A percentile compares a stretch with the other conserved stretches of the same genome.
These are phyloP conservation scores for Ferdinandea cuprea DNA, from an alignment of 2,888 invertebrate genomes.

Conservation along the genomic window DNA sequence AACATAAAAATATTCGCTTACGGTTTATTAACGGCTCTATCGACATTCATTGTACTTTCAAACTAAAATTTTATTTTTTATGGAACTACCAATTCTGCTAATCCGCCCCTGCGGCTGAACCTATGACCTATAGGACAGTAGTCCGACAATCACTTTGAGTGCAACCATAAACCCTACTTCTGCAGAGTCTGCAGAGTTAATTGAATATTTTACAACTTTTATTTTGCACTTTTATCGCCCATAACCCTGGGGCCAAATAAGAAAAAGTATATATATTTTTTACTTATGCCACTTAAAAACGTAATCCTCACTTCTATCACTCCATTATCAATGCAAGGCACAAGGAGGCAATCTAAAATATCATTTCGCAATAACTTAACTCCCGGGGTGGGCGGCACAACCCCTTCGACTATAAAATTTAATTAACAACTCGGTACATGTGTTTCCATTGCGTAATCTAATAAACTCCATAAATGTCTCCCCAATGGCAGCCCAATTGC, in stretches of 20 bases:
- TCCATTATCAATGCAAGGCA: neutral
- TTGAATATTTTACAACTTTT: constrained; percentile 5
- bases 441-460: constrained; percentile 31
- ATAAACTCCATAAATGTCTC: constrained; percentile 57
- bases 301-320: neutral
- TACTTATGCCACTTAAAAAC: neutral
- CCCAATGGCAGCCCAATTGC: neutral
- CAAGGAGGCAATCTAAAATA: neutral
- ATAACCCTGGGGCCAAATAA: neutral
- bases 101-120: too few species aligned
- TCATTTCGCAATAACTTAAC: constrained; percentile 13
- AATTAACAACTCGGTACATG: constrained; percentile 36
- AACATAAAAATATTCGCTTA: too few species aligned
- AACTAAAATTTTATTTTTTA: too few species aligned
- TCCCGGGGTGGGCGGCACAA: neutral
- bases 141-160: too few species aligned
- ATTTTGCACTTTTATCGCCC: neutral
- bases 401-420: constrained; percentile 33
- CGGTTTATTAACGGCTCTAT: too few species aligned
- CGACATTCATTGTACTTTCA: too few species aligned
- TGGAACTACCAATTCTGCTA: too few species aligned
- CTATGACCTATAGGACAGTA: too few species aligned
- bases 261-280: too few species aligned
- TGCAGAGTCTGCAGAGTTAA: too few species aligned
- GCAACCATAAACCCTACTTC: too few species aligned